phyloP scores from a whole-genome alignment of 2,113 vertebrate genomes.

The Cardinalis cardinalis region DNA sequence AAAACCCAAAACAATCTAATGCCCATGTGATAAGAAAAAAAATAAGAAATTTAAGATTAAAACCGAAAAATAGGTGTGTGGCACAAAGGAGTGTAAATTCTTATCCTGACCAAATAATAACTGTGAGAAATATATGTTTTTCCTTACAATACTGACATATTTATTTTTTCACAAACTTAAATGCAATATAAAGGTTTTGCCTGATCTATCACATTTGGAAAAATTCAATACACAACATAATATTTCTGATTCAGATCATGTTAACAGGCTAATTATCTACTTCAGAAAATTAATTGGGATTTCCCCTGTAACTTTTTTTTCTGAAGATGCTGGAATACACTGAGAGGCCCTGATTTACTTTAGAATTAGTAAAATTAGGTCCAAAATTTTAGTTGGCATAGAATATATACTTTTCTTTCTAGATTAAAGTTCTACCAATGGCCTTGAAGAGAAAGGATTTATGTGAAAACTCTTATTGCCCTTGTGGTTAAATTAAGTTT shows the following conservation, averaged over 20 bases:
- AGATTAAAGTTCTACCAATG: not conserved
- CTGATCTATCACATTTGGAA: not conserved
- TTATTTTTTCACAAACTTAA: not conserved
- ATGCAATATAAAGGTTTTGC: not conserved
- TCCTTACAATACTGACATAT: not conserved
- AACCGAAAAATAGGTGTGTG: accelerated
- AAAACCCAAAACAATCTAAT: not conserved
- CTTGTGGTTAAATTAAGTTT: not conserved
- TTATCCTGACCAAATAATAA: not conserved
- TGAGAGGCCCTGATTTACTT: not conserved
- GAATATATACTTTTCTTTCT: not conserved
- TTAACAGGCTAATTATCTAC: slow-evolving; percentile 14
- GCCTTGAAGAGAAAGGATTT: not conserved
- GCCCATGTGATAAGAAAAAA: not conserved
- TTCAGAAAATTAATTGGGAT: slow-evolving; percentile 11
- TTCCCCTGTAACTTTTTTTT: not conserved
- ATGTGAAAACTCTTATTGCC: not conserved
- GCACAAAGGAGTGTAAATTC: not conserved
- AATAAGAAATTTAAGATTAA: not conserved
- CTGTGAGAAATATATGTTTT: accelerated
- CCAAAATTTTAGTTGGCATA: not conserved
- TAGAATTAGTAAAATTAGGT: not conserved
- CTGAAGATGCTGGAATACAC: not conserved
- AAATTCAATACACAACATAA: not conserved
- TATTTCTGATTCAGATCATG: not conserved